Evolutionary conservation across 35 echinoderm and acorn worm species (phyloP), one percentile per base, ranked within the genome.

Genomic region (Holothuria glaberrima): DNA sequence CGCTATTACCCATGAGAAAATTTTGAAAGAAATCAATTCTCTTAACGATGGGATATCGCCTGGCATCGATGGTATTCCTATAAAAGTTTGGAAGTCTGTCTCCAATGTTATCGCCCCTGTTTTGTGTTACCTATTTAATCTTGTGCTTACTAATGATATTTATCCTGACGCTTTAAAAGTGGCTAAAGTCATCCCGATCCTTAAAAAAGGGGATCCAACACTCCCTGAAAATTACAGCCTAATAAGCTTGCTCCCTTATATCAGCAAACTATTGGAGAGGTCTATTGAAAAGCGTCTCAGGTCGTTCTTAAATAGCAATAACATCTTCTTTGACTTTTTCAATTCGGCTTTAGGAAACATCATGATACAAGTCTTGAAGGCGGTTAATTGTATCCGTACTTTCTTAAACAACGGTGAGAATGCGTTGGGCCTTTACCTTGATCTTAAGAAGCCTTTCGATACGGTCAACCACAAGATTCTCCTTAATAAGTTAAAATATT

Each of bases 181-280:
- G n/a, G 78, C 78, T 30, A 82, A 59, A 56, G 79, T 82, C 30
- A 82, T 82, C 48, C 79, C 79, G 20, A 82, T 82, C 25, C 58
- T 58, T 60, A 56, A 82, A 33, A 82, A 82, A 50, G 79, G 48
- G 14, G 79, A 58, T 60, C 21, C 44, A 20, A 57, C 18, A 2
- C 5, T 28, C 5, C 79, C 78, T 26, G 52, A 59, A 82, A 82
- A 82, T 32, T 82, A 82, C 48, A 7, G 66, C 21, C 31, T 18
- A 1, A 69, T 69, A 69, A 26, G 66, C 0, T 26, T 69, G 66
- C 66, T 69, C 66, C 66, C 66, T 10, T 69, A 6, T 33, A 69
- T 54, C 50, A 54, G 12, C 50, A 54, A 54, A 9, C 12, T 54
- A 9, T 22, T 69, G 25, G 66, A 69, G 19, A 69, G 66, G 31